Conservation (phyloP, 2,113 vertebrate species). For the Oxyruncus cristatus region DNA sequence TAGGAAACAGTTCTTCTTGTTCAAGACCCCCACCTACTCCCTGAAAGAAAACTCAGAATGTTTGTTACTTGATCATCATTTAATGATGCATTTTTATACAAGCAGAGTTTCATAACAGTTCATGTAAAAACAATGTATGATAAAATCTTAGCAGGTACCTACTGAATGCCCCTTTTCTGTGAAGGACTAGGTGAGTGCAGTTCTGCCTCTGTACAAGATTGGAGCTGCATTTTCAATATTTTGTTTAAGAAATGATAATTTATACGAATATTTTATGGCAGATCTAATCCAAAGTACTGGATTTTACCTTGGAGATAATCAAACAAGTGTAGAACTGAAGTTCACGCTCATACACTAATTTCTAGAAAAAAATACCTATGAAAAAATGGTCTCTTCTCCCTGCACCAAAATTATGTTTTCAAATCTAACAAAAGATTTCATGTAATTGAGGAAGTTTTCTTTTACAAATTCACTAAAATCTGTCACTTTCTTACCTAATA, state of each 20-base stretch:
- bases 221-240: background rate
- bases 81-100: background rate
- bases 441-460: conserved; percentile 26
- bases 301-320: background rate
- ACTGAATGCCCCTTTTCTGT: background rate
- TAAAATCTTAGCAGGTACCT: background rate
- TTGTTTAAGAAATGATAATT: background rate
- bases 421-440: conserved; percentile 55
- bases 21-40: background rate
- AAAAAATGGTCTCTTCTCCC: conserved; percentile 4
- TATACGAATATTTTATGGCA: background rate
- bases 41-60: background rate
- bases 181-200: background rate
- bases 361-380: background rate
- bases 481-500: conserved; percentile 50
- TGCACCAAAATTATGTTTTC: conserved; percentile 51
- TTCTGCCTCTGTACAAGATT: background rate
- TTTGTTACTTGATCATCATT: background rate
- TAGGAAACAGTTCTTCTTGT: background rate
- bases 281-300: background rate
- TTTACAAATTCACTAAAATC: conserved; percentile 27
- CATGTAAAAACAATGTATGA: background rate
- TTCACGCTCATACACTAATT: background rate
- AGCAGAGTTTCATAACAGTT: background rate
- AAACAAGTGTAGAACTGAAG: background rate